These are phyloP conservation scores for Eledona agricola DNA, from an alignment of 2,888 invertebrate species.

Conservation along the genomic window DNA sequence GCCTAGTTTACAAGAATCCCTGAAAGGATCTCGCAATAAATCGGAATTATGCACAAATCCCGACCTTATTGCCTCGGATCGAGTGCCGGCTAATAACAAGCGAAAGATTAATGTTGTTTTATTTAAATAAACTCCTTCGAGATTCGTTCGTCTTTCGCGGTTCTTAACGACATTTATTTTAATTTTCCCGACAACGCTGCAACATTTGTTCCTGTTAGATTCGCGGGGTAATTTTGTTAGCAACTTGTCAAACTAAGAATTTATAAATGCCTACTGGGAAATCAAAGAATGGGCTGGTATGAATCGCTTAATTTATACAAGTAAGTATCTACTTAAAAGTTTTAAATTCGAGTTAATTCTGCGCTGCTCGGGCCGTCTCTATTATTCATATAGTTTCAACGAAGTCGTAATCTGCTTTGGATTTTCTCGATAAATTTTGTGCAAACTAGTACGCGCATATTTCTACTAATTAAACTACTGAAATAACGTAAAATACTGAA, in stretches of 20 bases:
- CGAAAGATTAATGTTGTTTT: slow-evolving; percentile 39
- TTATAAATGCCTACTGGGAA: slow-evolving; percentile 44
- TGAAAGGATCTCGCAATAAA: slow-evolving; percentile 6
- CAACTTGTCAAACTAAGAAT: slow-evolving; percentile 47
- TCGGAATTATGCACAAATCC: slow-evolving; percentile 25
- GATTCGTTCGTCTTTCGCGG: slow-evolving; percentile 37
- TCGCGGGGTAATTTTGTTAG: slow-evolving; percentile 41
- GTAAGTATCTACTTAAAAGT: slow-evolving; percentile 17
- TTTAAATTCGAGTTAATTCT: slow-evolving; percentile 11
- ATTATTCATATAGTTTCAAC: neutral
- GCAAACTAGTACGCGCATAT: too few species aligned
- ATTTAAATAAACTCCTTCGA: slow-evolving; percentile 39
- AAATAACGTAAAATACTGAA: too few species aligned
- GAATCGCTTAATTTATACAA: slow-evolving; percentile 19
- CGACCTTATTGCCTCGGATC: slow-evolving; percentile 6
- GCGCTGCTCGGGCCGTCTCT: neutral
- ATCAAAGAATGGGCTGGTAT: slow-evolving; percentile 37
- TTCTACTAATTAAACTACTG: too few species aligned
- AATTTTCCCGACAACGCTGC: slow-evolving; percentile 40
- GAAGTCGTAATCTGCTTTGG: too few species aligned
- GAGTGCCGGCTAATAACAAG: slow-evolving; percentile 31
- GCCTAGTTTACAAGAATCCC: slow-evolving; percentile 11
- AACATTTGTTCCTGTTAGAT: slow-evolving; percentile 38
- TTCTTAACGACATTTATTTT: slow-evolving; percentile 43
- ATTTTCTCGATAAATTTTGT: too few species aligned